Conservation (phyloP, 2,888 invertebrate genomes). For the Anoncus sp. region DNA sequence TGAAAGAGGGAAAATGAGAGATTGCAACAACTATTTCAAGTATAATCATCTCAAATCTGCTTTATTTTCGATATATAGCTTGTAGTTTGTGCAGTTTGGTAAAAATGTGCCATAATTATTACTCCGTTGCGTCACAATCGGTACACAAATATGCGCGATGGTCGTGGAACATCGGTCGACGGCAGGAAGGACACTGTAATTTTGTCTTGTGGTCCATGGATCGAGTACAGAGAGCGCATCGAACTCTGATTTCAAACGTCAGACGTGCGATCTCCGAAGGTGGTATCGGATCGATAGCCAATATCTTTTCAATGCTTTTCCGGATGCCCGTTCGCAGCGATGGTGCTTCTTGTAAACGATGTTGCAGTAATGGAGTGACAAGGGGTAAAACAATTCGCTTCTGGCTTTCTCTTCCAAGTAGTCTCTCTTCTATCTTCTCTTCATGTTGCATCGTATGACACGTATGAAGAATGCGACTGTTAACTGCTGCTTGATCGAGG, state of each 20-base stretch:
- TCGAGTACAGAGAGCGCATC: slow-evolving; percentile 52
- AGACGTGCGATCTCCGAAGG: slow-evolving; percentile 3
- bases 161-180: slow-evolving; percentile 33
- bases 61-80: slow-evolving; percentile 12
- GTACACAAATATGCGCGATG: slow-evolving; percentile 29
- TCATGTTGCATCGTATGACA: too few species aligned
- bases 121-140: slow-evolving; percentile 33
- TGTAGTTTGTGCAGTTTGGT: slow-evolving; percentile 1
- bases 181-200: slow-evolving; percentile 37
- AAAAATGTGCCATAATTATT: slow-evolving; percentile 24
- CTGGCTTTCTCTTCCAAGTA: too few species aligned
- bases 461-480: too few species aligned
- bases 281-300: slow-evolving; percentile 31
- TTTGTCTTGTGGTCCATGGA: slow-evolving; percentile 48
- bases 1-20: not conserved
- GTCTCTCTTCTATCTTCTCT: too few species aligned
- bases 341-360: too few species aligned
- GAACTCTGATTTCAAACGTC: slow-evolving; percentile 19
- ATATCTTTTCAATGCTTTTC: slow-evolving; percentile 48
- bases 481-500: too few species aligned
- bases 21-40: slow-evolving; percentile 13
- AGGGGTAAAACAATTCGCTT: too few species aligned
- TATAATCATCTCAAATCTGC: slow-evolving; percentile 8
- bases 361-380: too few species aligned
- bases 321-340: too few species aligned